Conservation (phyloP, 35 echinoderm and acorn worm species). For the Lytechinus variegatus region DNA sequence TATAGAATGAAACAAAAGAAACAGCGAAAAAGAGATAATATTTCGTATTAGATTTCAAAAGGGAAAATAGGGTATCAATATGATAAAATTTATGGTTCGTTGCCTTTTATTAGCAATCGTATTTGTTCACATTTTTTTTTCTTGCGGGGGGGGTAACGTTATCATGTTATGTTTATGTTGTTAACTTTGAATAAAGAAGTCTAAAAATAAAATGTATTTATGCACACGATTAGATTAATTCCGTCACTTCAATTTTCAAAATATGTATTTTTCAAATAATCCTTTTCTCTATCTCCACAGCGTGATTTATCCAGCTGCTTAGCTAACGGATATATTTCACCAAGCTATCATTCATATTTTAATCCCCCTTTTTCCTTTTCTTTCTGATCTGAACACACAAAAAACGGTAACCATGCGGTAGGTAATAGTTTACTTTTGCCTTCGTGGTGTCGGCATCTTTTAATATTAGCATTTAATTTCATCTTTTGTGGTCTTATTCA, state of each 20-base stretch:
- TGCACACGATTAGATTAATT: neutral
- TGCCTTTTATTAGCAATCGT: no score
- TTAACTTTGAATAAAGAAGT: neutral
- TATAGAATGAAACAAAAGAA: neutral
- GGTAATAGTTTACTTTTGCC: conserved; percentile 40
- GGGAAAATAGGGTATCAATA: no score
- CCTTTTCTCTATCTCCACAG: neutral
- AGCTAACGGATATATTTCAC: conserved; percentile 16
- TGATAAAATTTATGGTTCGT: no score
- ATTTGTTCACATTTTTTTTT: no score
- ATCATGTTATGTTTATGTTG: neutral
- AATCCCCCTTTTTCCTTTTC: neutral
- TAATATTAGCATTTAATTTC: neutral
- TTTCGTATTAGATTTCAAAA: no score
- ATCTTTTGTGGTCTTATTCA: conserved; percentile 14
- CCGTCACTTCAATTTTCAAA: neutral
- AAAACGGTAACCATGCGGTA: conserved; percentile 9
- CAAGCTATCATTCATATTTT: conserved; percentile 11
- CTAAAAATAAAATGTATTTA: neutral
- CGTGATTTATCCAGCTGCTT: conserved; percentile 36
- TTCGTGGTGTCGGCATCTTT: conserved; percentile 31
- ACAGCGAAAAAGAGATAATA: neutral
- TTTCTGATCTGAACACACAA: neutral
- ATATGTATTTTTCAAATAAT: neutral
- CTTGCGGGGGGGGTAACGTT: no score